phyloP scores from a whole-genome alignment of 92 coral and sea anemone species.

The Paragorgia papillata region DNA sequence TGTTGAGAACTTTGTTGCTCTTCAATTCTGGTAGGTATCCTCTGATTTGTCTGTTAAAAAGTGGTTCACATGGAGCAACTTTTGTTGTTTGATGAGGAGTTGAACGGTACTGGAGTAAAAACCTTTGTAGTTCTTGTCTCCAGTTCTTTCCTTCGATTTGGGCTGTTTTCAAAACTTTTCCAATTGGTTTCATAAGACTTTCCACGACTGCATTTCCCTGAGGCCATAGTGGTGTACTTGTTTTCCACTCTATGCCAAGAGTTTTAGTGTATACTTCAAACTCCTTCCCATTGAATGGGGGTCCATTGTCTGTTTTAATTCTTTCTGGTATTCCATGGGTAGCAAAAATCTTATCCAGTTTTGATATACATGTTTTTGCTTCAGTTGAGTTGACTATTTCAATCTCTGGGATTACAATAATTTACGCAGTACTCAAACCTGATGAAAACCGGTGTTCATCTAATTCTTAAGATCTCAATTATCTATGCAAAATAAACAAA shows the following conservation, averaged over 20 bases:
- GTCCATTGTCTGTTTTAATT: slow-evolving; percentile 9
- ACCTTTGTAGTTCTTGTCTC: slow-evolving; percentile 51
- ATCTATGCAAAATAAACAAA: no score
- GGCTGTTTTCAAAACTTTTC: slow-evolving; percentile 28
- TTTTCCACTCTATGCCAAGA: neutral
- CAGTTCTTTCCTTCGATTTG: slow-evolving; percentile 38
- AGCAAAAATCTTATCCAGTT: slow-evolving; percentile 47
- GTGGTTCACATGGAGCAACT: slow-evolving; percentile 38
- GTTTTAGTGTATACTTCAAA: neutral
- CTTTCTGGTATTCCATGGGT: slow-evolving; percentile 42
- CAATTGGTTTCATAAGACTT: slow-evolving; percentile 43
- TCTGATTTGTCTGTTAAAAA: slow-evolving; percentile 29
- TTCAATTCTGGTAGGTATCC: slow-evolving; percentile 41
- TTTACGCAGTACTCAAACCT: no score
- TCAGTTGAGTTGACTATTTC: slow-evolving; percentile 41
- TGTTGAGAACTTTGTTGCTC: slow-evolving; percentile 28
- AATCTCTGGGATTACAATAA: slow-evolving; percentile 53
- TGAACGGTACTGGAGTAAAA: slow-evolving; percentile 40
- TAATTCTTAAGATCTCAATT: no score
- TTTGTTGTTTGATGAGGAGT: slow-evolving; percentile 43
- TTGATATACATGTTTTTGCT: slow-evolving; percentile 35
- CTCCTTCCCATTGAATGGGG: neutral
- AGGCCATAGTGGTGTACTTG: slow-evolving; percentile 38
- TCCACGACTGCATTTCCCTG: slow-evolving; percentile 41
- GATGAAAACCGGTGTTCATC: no score